Evolutionary conservation across 1,140 invertebrate genomes (phyloP).

Genomic region (Tenebrio molitor): DNA sequence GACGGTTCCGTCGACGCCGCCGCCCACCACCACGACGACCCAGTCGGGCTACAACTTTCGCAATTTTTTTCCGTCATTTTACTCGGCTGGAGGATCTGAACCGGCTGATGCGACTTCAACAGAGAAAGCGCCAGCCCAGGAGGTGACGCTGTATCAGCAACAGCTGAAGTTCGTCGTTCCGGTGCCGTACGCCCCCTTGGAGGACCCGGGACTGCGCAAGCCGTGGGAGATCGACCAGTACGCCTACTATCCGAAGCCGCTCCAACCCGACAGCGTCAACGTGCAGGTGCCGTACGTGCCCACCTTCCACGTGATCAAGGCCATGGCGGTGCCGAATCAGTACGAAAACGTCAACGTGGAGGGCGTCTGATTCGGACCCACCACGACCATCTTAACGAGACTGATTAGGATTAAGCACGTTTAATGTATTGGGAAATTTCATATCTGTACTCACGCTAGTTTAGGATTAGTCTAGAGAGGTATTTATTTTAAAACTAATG

Average conservation of each 20-base stretch:
- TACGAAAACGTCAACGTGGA: slow-evolving; percentile 2
- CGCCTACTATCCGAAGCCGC: slow-evolving; percentile 57
- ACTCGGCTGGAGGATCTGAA: slow-evolving; percentile 42
- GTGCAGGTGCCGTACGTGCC: slow-evolving; percentile 57
- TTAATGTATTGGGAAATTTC: too few relatives aligned
- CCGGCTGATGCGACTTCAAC: slow-evolving; percentile 43
- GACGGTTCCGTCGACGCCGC: neutral
- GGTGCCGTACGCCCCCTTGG: slow-evolving; percentile 54
- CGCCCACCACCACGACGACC: slow-evolving; percentile 40
- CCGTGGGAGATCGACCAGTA: slow-evolving; percentile 58
- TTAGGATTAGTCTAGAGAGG: too few relatives aligned
- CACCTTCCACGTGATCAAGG: slow-evolving; percentile 61
- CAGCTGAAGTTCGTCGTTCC: slow-evolving; percentile 63
- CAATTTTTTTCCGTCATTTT: slow-evolving; percentile 54
- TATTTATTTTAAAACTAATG: too few relatives aligned
- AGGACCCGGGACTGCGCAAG: slow-evolving; percentile 47
- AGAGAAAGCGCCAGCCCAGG: slow-evolving; percentile 48
- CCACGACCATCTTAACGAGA: slow-evolving; percentile 14
- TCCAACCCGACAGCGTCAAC: slow-evolving; percentile 55
- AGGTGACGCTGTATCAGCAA: slow-evolving; percentile 53
- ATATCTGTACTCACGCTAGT: too few relatives aligned
- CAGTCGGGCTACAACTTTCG: slow-evolving; percentile 47
- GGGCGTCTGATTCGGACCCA: neutral
- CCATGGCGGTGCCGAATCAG: slow-evolving; percentile 57
- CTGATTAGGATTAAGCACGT: slow-evolving; percentile 32